Evolutionary conservation across 2,888 invertebrate genomes (phyloP), one percentile per base, ranked within the genome.

Genomic region (Lymantria monacha): DNA sequence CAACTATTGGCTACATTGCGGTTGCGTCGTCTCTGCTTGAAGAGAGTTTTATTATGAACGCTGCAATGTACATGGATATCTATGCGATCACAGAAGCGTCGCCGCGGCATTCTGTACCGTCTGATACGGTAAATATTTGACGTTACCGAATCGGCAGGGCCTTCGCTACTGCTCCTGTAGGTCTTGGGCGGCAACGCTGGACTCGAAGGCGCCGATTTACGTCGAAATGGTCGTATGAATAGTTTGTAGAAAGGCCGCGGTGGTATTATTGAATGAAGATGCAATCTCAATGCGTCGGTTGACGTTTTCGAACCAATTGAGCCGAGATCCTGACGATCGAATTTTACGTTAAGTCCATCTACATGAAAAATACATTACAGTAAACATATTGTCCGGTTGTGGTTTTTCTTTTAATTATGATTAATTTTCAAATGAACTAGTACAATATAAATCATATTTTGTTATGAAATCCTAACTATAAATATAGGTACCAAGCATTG

Each of bases 181-280:
- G 85, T 86, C 72, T 93, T 92, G 44, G 93, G 92, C 5, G 93
- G 93, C 48, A 93, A 86, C 42, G 93, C 92, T 1, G 94, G 94
- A 61, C 94, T 94, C 54, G 93, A 92, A 7, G 94, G 94, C 30
- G 92, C 93, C 37, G 94, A 94, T 83, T 94, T 94, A 83, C 94
- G 93, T 60, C 94, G 90, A 81, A 95, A 95, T 40, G 95, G 95
- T 70, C 94, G 92, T 61, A 93, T 91, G 67, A 95, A 92, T 74
- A 94, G 86, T 81, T 92, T 93, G 79, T 94, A 93, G 84, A 94
- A 91, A 66, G 93, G 92, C 79, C 87, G 83, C 75, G 92, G 91
- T 42, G 93, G 93, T 64, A 92, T 83, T 71, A 91, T 90, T 47
- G 91, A 91, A 70, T 93, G 93, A 57, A 93, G 92, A 60, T 91